Percentiles rank a stretch among this genome's conserved stretches.
These are phyloP conservation scores for Ylistrum balloti DNA, from an alignment of 1,140 invertebrate genomes.

Conservation along the genomic window DNA sequence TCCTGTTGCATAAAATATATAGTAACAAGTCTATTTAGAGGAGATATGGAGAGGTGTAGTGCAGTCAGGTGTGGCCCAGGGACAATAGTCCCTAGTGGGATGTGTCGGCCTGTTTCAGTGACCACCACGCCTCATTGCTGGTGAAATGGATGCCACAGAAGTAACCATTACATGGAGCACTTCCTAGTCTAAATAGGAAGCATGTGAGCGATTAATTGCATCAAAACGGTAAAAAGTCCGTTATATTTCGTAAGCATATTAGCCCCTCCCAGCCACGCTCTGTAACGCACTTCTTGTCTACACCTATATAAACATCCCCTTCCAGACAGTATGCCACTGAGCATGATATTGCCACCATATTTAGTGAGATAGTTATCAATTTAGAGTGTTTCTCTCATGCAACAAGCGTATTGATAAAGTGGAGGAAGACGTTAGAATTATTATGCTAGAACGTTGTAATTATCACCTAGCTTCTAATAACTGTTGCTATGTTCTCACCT, in stretches of 20 bases:
- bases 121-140: conserved; percentile 11
- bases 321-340: conserved; percentile 12
- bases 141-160: not conserved
- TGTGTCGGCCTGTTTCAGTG: conserved; percentile 29
- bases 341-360: conserved; percentile 19
- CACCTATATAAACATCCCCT: conserved; percentile 21
- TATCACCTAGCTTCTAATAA: not conserved
- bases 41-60: conserved; percentile 16
- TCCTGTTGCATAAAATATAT: conserved; percentile 35
- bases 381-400: conserved; percentile 31
- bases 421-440: not conserved
- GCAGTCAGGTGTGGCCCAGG: conserved; percentile 9
- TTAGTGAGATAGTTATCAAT: conserved; percentile 1
- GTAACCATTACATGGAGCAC: not conserved
- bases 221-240: conserved; percentile 27
- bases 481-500: not conserved
- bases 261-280: conserved; percentile 21
- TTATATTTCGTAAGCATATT: not conserved
- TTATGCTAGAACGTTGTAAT: not conserved
- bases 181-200: conserved; percentile 13
- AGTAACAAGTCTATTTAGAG: conserved; percentile 9
- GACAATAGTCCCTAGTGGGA: conserved; percentile 22
- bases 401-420: not conserved
- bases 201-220: conserved; percentile 28
- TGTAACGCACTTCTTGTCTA: conserved; percentile 25